Evolutionary conservation across 1,140 invertebrate genomes (phyloP), one percentile per base, ranked within the genome.

Genomic region (Drosophila teissieri): DNA sequence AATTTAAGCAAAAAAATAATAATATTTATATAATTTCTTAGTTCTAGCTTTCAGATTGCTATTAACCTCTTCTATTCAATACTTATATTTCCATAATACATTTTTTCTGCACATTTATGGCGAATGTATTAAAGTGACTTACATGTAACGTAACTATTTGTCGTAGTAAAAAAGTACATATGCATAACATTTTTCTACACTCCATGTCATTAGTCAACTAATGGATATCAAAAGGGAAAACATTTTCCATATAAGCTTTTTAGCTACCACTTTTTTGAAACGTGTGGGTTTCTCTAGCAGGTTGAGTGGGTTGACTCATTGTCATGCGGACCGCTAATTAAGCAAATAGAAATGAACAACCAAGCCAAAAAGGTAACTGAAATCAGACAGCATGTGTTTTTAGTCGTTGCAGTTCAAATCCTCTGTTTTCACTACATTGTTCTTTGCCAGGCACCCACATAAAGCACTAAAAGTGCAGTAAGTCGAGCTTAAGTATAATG

Each of bases 291-390:
- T 37, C 14, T 11, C 37, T 10, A 31, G 17, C 2, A n/a, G 57
- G 34, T 40, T 54, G 15, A 22, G 36, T 19, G 46, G 22, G 14
- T 46, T 17, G 27, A 34, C 39, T 15, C 31, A 62, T 70, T 80
- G 75, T 61, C 75, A 76, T 76, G 48, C 60, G 24, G 52, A 53
- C 63, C 79, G 62, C 79, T 88, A 88, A 88, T 88, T 88, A 88
- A 89, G 70, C 61, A 51, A 24, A 72, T 76, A 67, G 51, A 67
- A 77, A 48, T 58, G 48, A 19, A 22, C 22, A 22, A 27, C 11
- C 19, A 27, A 36, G 12, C 58, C 31, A 57, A n/a, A 22, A 64
- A 65, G 63, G 60, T 65, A 17, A 31, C 15, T 44, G 22, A 27
- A 42, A 65, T 65, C 36, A 67, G 14, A 27, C 36, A 31, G 22